These are phyloP conservation scores for Neodontobutis hainanensis DNA, from an alignment of 2,113 vertebrate genomes.

Conservation along the genomic window DNA sequence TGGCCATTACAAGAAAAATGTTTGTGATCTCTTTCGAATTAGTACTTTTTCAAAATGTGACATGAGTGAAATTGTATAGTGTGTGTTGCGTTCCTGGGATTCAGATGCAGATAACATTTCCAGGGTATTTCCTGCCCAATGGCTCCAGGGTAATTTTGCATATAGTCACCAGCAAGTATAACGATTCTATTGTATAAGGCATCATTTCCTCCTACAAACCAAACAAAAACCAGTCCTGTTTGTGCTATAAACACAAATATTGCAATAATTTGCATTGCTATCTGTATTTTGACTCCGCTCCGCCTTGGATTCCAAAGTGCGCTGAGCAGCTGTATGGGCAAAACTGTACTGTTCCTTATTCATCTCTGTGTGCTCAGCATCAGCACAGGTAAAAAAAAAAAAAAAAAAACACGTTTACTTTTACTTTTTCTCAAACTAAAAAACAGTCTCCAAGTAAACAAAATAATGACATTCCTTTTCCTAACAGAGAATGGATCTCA, in stretches of 20 bases:
- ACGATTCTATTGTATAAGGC: neutral
- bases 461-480: neutral
- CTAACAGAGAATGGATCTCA: conserved; percentile 28
- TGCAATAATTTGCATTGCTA: conserved; percentile 64
- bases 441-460: neutral
- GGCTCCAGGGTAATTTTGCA: neutral
- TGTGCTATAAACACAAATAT: conserved; percentile 20
- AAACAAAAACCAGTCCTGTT: conserved; percentile 31
- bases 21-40: neutral
- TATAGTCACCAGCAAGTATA: neutral
- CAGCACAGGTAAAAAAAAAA: conserved; percentile 32
- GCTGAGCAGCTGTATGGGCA: conserved; percentile 26
- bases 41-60: neutral
- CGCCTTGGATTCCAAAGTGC: neutral
- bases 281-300: conserved; percentile 44
- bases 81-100: neutral
- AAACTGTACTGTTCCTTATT: conserved; percentile 35
- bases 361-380: neutral
- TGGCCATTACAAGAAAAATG: conserved; percentile 25
- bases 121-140: neutral
- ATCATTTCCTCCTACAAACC: neutral
- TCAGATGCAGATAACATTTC: neutral
- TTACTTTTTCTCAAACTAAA: neutral
- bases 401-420: neutral
- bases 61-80: neutral